Percentiles rank a stretch among this genome's conserved stretches.
Evolutionary conservation across 2,888 invertebrate species (phyloP).

Genomic region (Priocnemis perturbator): DNA sequence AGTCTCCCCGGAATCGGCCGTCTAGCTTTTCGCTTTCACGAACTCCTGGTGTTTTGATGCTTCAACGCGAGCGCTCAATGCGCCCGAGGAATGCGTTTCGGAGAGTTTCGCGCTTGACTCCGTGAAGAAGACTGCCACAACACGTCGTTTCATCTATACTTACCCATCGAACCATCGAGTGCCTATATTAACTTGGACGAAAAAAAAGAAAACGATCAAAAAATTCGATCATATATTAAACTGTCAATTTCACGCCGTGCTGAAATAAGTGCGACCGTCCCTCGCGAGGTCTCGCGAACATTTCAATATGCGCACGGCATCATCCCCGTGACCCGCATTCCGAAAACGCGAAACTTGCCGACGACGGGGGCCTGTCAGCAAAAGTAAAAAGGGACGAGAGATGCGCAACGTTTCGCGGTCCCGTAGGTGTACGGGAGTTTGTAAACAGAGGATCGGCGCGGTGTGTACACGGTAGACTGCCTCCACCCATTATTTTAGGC

Average conservation of each 20-base stretch:
- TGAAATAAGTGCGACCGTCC: no score
- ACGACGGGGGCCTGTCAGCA: not conserved
- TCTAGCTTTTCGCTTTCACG: constrained; percentile 6
- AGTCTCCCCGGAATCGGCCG: not conserved
- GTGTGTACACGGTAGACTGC: constrained; percentile 67
- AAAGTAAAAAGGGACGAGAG: not conserved
- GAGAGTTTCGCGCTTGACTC: no score
- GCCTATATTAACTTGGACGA: no score
- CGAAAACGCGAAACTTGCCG: no score
- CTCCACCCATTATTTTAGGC: constrained; percentile 70
- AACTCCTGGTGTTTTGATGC: constrained; percentile 1
- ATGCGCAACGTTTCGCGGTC: constrained; percentile 1
- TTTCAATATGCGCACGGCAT: not conserved
- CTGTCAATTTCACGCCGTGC: no score
- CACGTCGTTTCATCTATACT: no score
- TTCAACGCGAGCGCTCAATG: not conserved
- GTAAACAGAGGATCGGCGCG: constrained; percentile 61
- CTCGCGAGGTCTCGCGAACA: no score
- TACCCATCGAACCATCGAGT: no score
- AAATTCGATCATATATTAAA: no score
- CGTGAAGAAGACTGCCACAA: no score
- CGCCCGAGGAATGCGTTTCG: not conserved
- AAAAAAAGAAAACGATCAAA: no score
- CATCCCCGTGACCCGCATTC: not conserved
- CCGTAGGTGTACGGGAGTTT: constrained; percentile 47